These are phyloP conservation scores for Chamaedrilus cognettii DNA, from an alignment of 2,888 invertebrate species.

Conservation along the genomic window DNA sequence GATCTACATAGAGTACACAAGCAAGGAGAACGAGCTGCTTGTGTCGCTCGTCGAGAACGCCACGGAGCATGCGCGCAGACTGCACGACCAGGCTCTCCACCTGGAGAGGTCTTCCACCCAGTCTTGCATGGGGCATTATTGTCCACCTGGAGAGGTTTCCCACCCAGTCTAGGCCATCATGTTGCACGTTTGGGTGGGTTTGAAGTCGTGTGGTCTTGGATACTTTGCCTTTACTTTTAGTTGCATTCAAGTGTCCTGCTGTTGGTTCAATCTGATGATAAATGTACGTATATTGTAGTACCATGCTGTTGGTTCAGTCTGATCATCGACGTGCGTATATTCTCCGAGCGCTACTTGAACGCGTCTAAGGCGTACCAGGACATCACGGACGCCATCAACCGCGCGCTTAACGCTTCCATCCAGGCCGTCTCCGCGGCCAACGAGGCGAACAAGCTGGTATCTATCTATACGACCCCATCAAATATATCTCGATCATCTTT, in stretches of 20 bases:
- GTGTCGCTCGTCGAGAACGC: constrained; percentile 66
- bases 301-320: constrained; percentile 52
- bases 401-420: constrained; percentile 69
- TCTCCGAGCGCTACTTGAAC: constrained; percentile 75
- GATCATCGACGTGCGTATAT: constrained; percentile 70
- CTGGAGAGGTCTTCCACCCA: constrained; percentile 57
- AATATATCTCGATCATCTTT: no score
- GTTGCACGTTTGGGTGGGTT: no score
- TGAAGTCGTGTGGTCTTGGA: no score
- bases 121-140: no score
- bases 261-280: no score
- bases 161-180: no score
- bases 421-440: constrained; percentile 71
- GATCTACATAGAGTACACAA: constrained; percentile 41
- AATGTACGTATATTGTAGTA: no score
- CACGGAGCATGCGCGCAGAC: constrained; percentile 66
- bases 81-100: constrained; percentile 62
- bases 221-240: no score
- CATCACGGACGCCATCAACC: constrained; percentile 76
- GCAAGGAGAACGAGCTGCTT: constrained; percentile 65
- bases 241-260: no score
- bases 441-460: constrained; percentile 69
- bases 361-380: constrained; percentile 87
- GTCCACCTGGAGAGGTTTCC: constrained; percentile 52
- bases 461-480: no score